A percentile compares a stretch with the other conserved stretches of the same genome.
Evolutionary conservation across 2,888 invertebrate species (phyloP).

Genomic region (Eilema depressum): DNA sequence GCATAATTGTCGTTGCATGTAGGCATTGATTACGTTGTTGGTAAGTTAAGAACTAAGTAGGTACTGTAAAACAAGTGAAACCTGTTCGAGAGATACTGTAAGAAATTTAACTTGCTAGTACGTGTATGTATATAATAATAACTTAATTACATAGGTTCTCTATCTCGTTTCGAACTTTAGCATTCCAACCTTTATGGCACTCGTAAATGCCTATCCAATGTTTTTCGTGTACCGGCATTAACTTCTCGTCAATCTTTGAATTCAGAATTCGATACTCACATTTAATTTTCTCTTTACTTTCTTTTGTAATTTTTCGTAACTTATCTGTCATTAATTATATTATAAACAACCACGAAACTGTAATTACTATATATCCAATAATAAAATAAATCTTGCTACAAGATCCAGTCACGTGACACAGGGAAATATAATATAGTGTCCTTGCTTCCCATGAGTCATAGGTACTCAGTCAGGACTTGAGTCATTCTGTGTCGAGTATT

Average conservation of each 20-base stretch:
- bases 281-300: not conserved
- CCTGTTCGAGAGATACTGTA: conserved; percentile 26
- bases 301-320: not conserved
- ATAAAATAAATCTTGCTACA: conserved; percentile 9
- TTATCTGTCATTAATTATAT: not conserved
- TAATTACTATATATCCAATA: conserved; percentile 6
- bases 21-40: conserved; percentile 34
- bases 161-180: not conserved
- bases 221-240: not conserved
- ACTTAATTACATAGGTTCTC: not conserved
- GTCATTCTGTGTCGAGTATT: conserved; percentile 8
- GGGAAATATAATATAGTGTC: conserved; percentile 9
- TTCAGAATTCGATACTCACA: not conserved
- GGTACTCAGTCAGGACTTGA: not conserved
- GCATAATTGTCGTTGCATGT: conserved; percentile 19
- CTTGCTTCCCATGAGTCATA: conserved; percentile 20
- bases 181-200: not conserved
- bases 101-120: not conserved
- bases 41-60: conserved; percentile 13
- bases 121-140: conserved; percentile 3
- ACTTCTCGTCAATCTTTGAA: not conserved
- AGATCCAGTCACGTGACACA: conserved; percentile 9
- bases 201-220: not conserved
- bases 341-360: not conserved
- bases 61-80: conserved; percentile 27